These are phyloP conservation scores for Adrianichthys oophorus DNA, from an alignment of 2,797 vertebrate genomes.

Conservation along the genomic window DNA sequence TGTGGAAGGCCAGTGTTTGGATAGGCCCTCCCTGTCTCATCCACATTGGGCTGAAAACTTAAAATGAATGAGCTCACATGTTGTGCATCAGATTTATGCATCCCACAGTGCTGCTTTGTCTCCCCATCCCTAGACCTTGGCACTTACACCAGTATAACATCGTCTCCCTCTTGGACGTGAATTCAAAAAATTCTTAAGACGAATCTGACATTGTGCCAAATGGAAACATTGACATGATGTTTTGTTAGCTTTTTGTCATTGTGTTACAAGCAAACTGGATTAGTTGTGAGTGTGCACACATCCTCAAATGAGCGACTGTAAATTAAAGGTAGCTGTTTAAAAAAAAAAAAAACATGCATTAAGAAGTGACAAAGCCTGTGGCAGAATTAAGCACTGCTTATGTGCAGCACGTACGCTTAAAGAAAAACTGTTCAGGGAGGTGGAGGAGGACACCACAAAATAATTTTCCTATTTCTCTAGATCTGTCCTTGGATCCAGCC, in stretches of 20 bases:
- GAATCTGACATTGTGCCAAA: slow-evolving; percentile 84
- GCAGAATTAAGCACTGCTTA: slow-evolving; percentile 48
- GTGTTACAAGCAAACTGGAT: slow-evolving; percentile 60
- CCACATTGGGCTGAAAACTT: slow-evolving; percentile 79
- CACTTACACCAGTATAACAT: slow-evolving; percentile 67
- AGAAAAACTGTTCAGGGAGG: slow-evolving; percentile 31
- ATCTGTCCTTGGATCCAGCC: slow-evolving; percentile 81
- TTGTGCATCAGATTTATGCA: slow-evolving; percentile 86
- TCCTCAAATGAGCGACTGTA: slow-evolving; percentile 13
- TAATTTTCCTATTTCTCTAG: slow-evolving; percentile 66
- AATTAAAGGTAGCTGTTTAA: slow-evolving; percentile 33
- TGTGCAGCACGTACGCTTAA: slow-evolving; percentile 37
- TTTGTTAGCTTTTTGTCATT: slow-evolving; percentile 58
- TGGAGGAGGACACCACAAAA: slow-evolving; percentile 37
- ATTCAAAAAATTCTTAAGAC: slow-evolving; percentile 83
- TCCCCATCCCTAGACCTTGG: slow-evolving; percentile 64
- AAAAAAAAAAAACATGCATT: slow-evolving; percentile 27
- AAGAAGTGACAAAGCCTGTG: slow-evolving; percentile 39
- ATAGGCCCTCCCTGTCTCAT: slow-evolving; percentile 78
- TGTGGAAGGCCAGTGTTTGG: slow-evolving; percentile 70
- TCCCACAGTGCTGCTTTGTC: slow-evolving; percentile 83
- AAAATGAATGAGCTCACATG: slow-evolving; percentile 90
- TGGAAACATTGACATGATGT: slow-evolving; percentile 84
- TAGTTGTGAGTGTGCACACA: slow-evolving; percentile 31
- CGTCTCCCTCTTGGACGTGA: slow-evolving; percentile 77